Base-by-base conservation (phyloP, 2,797 vertebrate species). In the Dryobates pubescens region DNA sequence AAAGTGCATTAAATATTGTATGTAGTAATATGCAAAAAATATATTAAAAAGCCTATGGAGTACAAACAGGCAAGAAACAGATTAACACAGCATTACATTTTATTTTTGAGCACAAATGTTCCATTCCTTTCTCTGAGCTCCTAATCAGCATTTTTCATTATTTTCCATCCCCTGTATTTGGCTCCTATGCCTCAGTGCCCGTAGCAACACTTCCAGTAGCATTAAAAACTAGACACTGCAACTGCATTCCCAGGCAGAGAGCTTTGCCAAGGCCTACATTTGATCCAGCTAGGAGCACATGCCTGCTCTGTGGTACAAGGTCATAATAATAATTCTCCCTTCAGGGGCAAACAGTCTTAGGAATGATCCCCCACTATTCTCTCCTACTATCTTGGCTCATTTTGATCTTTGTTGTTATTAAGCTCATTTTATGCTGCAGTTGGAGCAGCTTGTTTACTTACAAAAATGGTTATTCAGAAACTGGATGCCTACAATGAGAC, bases 61-160 rank as follows among this genome's bases (percentile, higher is more conserved):
- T 86, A 96, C 93, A 94, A 94, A 93, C 78, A 96, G 93, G 95
- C 94, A 97, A 97, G 95, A 96, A 97, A 92, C 92, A 96, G 96
- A 96, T 97, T 97, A 97, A 94, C 92, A 92, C 96, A 97, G 95
- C 95, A 96, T 96, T 96, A 93, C 86, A 78, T 96, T 98, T 97
- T 97, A 96, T 96, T 97, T 92, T 96, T 90, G 88, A 96, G 88
- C 94, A 95, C 91, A 97, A 97, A 97, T 97, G 96, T 97, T 95
- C 96, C 92, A 69, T 96, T 96, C 80, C 93, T 97, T 97, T 96
- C 94, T 96, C 96, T 94, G 94, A 96, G 88, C 83, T 96, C 62
- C 94, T 97, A 96, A 97, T 97, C 96, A 97, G 96, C 94, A 97
- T 97, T 96, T 97, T 97, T 97, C 95, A 97, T 97, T 97, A 97